Percentiles rank a stretch among this genome's conserved stretches.
Conservation (phyloP, 2,113 vertebrate genomes). For the Apeltes quadracus region DNA sequence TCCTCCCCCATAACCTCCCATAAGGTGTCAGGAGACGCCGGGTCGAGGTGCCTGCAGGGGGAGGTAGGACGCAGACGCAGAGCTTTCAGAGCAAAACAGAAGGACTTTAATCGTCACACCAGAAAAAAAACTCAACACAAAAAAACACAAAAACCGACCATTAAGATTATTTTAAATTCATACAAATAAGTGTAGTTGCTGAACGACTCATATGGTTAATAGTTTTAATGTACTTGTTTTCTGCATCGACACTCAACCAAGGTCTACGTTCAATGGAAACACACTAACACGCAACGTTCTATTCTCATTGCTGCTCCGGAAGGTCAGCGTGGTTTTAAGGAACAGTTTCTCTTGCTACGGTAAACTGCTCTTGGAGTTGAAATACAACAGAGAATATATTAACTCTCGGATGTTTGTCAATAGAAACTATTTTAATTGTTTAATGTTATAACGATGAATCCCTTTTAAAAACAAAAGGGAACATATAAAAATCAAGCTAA, state of each 20-base stretch:
- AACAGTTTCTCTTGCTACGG: neutral
- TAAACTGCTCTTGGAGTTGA: neutral
- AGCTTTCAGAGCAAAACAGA: too few relatives aligned
- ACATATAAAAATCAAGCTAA: neutral
- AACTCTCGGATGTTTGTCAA: neutral
- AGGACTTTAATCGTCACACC: too few relatives aligned
- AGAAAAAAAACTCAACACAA: too few relatives aligned
- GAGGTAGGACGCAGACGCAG: too few relatives aligned
- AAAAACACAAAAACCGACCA: too few relatives aligned
- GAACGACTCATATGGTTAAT: constrained; percentile 30
- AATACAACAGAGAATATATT: neutral
- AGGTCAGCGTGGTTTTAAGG: neutral
- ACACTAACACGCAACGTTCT: neutral
- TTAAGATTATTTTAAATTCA: constrained; percentile 24
- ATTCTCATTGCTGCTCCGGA: neutral
- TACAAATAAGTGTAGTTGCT: constrained; percentile 20
- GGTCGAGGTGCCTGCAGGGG: too few relatives aligned
- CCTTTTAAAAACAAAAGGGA: neutral
- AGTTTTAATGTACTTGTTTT: constrained; percentile 31
- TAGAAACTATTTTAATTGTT: neutral
- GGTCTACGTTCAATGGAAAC: neutral
- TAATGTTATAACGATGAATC: too few relatives aligned
- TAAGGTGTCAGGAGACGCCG: too few relatives aligned
- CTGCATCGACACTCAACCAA: constrained; percentile 1
- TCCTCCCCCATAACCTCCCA: too few relatives aligned